Evolutionary conservation across 2,888 invertebrate species (phyloP).

Genomic region (Artemia sinica): DNA sequence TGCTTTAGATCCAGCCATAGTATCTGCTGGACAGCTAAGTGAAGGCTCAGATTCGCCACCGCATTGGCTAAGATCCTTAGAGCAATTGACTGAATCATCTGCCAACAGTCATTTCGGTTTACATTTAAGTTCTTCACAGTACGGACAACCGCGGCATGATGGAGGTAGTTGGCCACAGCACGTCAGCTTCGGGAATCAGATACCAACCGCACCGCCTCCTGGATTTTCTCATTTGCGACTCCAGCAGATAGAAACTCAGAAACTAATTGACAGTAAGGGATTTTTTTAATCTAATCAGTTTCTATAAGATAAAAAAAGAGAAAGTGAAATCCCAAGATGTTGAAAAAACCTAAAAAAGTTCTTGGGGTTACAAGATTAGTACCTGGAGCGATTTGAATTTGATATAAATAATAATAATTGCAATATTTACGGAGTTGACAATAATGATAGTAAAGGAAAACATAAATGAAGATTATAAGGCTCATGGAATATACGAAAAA

Average conservation of each 20-base stretch:
- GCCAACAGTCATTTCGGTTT: constrained; percentile 22
- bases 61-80: constrained; percentile 35
- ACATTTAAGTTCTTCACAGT: not conserved
- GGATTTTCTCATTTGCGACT: constrained; percentile 23
- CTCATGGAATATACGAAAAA: no score
- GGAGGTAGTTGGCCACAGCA: constrained; percentile 12
- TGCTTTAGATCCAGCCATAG: constrained; percentile 79
- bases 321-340: no score
- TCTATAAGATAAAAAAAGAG: no score
- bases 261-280: constrained; percentile 22
- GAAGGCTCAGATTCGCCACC: constrained; percentile 31
- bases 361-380: no score
- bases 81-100: constrained; percentile 33
- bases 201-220: constrained; percentile 22
- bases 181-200: constrained; percentile 16
- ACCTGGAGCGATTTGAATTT: no score
- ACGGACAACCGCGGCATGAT: constrained; percentile 11
- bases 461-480: no score
- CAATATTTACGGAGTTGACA: no score
- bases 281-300: not conserved
- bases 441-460: no score
- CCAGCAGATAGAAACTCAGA: constrained; percentile 21
- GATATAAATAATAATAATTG: no score
- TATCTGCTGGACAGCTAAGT: constrained; percentile 48
- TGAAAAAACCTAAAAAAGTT: no score